Evolutionary conservation across 2,797 vertebrate species (phyloP).

Genomic region (Sus cebifrons): DNA sequence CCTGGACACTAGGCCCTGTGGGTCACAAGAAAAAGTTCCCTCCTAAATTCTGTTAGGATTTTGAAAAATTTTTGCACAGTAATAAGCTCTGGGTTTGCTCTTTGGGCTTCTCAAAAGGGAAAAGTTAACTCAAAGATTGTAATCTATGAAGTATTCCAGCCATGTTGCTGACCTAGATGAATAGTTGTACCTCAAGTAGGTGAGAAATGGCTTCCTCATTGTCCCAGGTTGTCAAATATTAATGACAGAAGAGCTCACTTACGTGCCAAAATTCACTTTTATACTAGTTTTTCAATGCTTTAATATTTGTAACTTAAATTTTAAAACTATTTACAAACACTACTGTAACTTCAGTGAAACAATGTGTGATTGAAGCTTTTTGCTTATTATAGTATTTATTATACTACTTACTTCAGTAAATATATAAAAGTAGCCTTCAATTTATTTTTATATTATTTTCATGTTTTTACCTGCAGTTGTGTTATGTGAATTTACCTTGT

Average conservation of each 20-base stretch:
- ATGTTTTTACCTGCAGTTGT: conserved; percentile 92
- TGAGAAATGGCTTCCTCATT: conserved; percentile 85
- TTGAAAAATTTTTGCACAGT: conserved; percentile 93
- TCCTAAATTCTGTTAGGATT: conserved; percentile 85
- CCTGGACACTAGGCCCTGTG: conserved; percentile 23
- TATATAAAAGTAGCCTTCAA: conserved; percentile 90
- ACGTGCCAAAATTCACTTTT: conserved; percentile 96
- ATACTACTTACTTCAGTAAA: conserved; percentile 95
- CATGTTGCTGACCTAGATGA: conserved; percentile 84
- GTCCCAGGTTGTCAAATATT: conserved; percentile 81
- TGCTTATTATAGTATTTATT: conserved; percentile 96
- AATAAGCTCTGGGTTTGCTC: conserved; percentile 91
- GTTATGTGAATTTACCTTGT: conserved; percentile 91
- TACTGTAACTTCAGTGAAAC: conserved; percentile 98
- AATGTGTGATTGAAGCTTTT: conserved; percentile 98
- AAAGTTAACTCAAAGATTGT: conserved; percentile 89
- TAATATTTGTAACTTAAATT: conserved; percentile 91
- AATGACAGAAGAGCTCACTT: conserved; percentile 89
- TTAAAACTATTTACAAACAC: conserved; percentile 94
- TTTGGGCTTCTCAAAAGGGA: conserved; percentile 90
- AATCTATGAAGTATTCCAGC: conserved; percentile 90
- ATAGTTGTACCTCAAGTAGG: conserved; percentile 90
- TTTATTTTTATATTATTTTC: conserved; percentile 94
- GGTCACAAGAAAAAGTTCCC: conserved; percentile 76
- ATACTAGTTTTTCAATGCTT: conserved; percentile 91